phyloP scores from a whole-genome alignment of 1,140 invertebrate genomes.

The Apis cerana region DNA sequence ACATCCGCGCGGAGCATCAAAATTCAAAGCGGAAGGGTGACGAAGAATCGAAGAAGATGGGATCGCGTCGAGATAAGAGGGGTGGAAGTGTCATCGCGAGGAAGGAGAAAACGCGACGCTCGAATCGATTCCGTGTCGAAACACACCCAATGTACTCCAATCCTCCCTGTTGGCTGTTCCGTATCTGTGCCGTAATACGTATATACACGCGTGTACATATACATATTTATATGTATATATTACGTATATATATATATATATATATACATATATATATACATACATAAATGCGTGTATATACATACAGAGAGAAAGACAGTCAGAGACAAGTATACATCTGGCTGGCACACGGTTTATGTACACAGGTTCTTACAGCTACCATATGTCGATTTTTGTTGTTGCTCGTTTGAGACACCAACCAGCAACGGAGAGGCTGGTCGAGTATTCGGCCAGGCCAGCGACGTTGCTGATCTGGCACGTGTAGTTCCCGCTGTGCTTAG shows the following conservation, averaged over 20 bases:
- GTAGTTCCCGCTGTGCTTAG: constrained; percentile 85
- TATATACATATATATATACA: neutral
- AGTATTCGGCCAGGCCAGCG: constrained; percentile 83
- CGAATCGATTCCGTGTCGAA: constrained; percentile 8
- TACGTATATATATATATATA: constrained; percentile 7
- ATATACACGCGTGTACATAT: constrained; percentile 32
- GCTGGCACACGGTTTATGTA: constrained; percentile 57
- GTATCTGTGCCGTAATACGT: constrained; percentile 45
- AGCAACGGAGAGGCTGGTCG: constrained; percentile 84
- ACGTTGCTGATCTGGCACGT: constrained; percentile 85
- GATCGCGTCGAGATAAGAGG: neutral
- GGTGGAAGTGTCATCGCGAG: neutral
- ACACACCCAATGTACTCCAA: constrained; percentile 28
- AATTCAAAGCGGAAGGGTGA: neutral
- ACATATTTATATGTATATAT: neutral
- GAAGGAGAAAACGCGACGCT: neutral
- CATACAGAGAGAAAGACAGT: constrained; percentile 20
- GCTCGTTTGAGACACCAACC: constrained; percentile 74
- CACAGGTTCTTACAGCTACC: constrained; percentile 65
- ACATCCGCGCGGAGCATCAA: neutral
- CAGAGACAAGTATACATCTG: constrained; percentile 22
- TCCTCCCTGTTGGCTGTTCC: constrained; percentile 24
- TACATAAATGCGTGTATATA: neutral
- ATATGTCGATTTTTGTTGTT: constrained; percentile 60
- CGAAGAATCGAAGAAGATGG: neutral